Conservation (phyloP, 2,888 invertebrate species). For the Drepanosiphum platanoidis region DNA sequence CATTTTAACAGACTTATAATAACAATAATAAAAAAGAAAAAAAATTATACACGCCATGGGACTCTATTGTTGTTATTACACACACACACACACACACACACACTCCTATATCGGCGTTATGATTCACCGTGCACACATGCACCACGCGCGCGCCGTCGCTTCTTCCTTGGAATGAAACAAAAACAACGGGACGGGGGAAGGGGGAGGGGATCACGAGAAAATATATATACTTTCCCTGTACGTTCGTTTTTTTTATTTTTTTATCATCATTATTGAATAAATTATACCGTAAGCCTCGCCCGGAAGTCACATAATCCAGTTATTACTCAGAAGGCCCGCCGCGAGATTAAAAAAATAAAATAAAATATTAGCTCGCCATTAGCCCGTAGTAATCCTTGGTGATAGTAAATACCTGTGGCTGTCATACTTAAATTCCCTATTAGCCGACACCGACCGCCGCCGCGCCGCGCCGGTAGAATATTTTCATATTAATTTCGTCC, state of each 20-base stretch:
- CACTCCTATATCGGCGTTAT: neutral
- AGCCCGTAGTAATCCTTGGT: conserved; percentile 14
- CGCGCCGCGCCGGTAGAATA: no score
- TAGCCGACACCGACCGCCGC: neutral
- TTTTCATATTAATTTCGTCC: neutral
- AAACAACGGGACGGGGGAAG: neutral
- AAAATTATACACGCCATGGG: conserved; percentile 5
- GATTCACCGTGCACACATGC: neutral
- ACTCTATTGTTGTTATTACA: conserved; percentile 33
- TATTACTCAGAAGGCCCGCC: conserved; percentile 14
- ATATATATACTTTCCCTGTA: conserved; percentile 1
- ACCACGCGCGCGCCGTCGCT: no score
- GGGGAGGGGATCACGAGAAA: neutral
- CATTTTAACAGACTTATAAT: conserved; percentile 40
- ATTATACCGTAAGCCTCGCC: conserved; percentile 22
- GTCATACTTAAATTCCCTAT: conserved; percentile 9
- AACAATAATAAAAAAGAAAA: conserved; percentile 37
- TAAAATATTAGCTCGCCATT: conserved; percentile 33
- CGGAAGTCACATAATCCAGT: conserved; percentile 26
- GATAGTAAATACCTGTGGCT: conserved; percentile 17
- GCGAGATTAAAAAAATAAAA: neutral
- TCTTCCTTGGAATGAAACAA: neutral
- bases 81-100: no score
- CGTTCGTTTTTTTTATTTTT: conserved; percentile 4
- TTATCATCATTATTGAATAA: conserved; percentile 40